Conservation (phyloP, 2,888 invertebrate species). For the Rhagonycha fulva region DNA sequence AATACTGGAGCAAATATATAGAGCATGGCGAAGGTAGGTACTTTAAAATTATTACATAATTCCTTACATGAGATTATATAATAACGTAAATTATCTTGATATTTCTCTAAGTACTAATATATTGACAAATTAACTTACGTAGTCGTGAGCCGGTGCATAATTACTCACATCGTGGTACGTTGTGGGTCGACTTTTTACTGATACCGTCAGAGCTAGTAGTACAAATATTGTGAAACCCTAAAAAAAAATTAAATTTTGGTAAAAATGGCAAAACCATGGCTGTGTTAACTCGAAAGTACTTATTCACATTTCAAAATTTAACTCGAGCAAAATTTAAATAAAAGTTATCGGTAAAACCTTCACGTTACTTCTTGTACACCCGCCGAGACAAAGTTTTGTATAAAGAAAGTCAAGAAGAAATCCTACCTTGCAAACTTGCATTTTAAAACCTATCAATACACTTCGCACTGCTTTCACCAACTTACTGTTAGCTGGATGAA, state of each 20-base stretch:
- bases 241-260: not conserved
- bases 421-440: not conserved
- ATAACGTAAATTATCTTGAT: not conserved
- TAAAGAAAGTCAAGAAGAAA: not conserved
- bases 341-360: not conserved
- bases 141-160: conserved; percentile 17
- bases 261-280: not conserved
- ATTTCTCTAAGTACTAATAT: not conserved
- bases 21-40: conserved; percentile 4
- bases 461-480: conserved; percentile 46
- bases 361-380: not conserved
- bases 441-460: conserved; percentile 10
- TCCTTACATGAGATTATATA: not conserved
- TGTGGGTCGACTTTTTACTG: not conserved
- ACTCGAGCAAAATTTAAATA: too few relatives aligned
- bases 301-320: not conserved
- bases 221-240: not conserved
- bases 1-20: conserved; percentile 15
- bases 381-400: not conserved
- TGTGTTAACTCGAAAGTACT: not conserved
- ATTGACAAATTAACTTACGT: conserved; percentile 10
- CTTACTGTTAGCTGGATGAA: conserved; percentile 39
- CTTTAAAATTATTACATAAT: not conserved
- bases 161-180: not conserved
- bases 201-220: not conserved